Evolutionary conservation across 2,797 vertebrate genomes (phyloP), one percentile per base, ranked within the genome.

Genomic region (Coreius guichenoti): DNA sequence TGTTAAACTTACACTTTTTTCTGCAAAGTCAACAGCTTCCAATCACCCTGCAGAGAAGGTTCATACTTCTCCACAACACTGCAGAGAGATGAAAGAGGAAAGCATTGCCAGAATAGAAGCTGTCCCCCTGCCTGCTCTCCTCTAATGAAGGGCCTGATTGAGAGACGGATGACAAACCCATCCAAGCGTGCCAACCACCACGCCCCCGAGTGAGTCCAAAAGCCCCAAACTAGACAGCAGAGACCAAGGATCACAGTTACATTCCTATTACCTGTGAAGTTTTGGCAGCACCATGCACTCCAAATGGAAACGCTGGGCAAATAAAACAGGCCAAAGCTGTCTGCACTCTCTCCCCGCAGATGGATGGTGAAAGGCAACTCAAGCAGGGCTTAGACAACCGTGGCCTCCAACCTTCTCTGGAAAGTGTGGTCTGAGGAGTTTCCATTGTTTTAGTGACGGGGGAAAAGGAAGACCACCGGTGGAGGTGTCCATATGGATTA

Each of bases 1-100:
- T 95, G 93, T 94, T 93, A 94, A 95, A 95, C 93, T 90, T 82
- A 88, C 89, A 92, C 90, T 94, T 94, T 93, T 88, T 93, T 94
- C 69, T 79, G 90, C 90, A 93, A 94, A 93, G 93, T 95, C 94
- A 96, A 95, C 95, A 95, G 91, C 91, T 89, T 90, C 92, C 89
- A 95, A 95, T 81, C 91, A 92, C 90, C 91, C 94, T 90, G 90
- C 87, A 89, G 95, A 94, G 95, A 93, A 88, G 87, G 90, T 89
- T 89, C 89, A 90, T 88, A 43, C 87, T 82, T 87, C 91, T 85
- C 87, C 80, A 87, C 83, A 77, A 81, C 86, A 87, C 74, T 69
- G 69, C 36, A 84, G 84, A 49, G 83, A 86, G 91, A 84, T 85
- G 81, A 90, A 88, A 84, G 86, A 73, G 45, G 5, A 85, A 79